Conservation (phyloP, 2,797 vertebrate genomes). For the Phoxinus dragarum region DNA sequence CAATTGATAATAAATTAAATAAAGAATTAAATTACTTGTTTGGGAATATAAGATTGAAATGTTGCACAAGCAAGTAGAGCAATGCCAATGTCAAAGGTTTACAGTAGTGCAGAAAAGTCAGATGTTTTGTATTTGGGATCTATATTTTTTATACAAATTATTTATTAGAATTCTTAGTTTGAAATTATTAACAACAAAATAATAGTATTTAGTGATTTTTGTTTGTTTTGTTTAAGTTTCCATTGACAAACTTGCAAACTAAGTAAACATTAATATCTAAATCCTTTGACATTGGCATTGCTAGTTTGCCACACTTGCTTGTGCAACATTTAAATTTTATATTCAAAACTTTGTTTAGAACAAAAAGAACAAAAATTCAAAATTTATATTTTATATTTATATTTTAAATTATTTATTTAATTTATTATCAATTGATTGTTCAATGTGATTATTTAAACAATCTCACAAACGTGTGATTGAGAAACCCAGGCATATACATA, state of each 20-base stretch:
- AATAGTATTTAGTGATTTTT: background rate
- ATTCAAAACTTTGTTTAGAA: background rate
- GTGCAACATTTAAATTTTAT: background rate
- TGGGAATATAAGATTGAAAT: background rate
- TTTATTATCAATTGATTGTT: too few relatives aligned
- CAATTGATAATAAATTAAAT: background rate
- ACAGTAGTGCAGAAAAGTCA: background rate
- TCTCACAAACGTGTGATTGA: background rate
- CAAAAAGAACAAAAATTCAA: too few relatives aligned
- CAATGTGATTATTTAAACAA: background rate
- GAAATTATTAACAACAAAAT: background rate
- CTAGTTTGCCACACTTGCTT: background rate
- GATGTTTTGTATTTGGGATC: background rate
- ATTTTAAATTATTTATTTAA: background rate
- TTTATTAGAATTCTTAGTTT: background rate
- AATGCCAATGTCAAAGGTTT: background rate
- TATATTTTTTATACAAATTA: background rate
- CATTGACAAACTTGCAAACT: too few relatives aligned
- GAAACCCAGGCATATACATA: background rate
- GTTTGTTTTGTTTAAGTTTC: too few relatives aligned
- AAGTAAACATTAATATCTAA: too few relatives aligned
- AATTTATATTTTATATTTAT: too few relatives aligned
- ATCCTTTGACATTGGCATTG: background rate
- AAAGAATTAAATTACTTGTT: background rate
- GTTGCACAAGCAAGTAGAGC: background rate